Evolutionary conservation across 2,888 invertebrate genomes (phyloP), one percentile per base, ranked within the genome.

Genomic region (Rhabditophanes sp.): DNA sequence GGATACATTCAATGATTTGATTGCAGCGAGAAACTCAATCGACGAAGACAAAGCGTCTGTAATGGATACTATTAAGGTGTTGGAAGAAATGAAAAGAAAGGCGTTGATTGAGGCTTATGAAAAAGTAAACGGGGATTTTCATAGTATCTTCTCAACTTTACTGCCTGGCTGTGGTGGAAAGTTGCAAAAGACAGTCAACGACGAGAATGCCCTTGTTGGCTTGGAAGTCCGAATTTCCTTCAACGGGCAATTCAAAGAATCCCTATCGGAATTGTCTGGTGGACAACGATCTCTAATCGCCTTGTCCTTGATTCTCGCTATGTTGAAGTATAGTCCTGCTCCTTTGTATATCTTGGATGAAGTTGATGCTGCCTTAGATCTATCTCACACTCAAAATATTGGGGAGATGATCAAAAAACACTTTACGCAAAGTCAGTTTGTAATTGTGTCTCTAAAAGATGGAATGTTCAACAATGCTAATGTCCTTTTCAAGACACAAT

Each of bases 401-500:
- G 93, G 93, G 3, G 75, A 76, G 53, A 90, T 96, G 85, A 73
- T 96, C 29, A 79, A 79, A 64, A 73, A 75, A 9, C 84, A 87
- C 67, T 90, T 90, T 65, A 78, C 76, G 48, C 77, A 78, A 64
- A 85, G 87, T 17, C 81, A 93, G 78, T 96, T 96, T 69, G 81
- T 96, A 52, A 80, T 96, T 44, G 96, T 96, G 1, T 93, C 93
- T 0, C 73, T 96, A 27, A 96, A 96, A 66, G 90, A 96, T 67
- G 93, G 93, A 18, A 93, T 96, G 85, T 96, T 93, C 72, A 87
- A 82, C 70, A 90, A 96, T 70, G 93, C 96, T 1, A 93, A 96
- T 69, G 88, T 93, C 16, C 69, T 96, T 35, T 96, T 83, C 72
- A 78, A 81, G 35, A 93, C 93, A 0, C 77, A 77, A 56, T 90